Evolutionary conservation across 2,888 invertebrate species (phyloP).

Genomic region (Anoncus sp.): DNA sequence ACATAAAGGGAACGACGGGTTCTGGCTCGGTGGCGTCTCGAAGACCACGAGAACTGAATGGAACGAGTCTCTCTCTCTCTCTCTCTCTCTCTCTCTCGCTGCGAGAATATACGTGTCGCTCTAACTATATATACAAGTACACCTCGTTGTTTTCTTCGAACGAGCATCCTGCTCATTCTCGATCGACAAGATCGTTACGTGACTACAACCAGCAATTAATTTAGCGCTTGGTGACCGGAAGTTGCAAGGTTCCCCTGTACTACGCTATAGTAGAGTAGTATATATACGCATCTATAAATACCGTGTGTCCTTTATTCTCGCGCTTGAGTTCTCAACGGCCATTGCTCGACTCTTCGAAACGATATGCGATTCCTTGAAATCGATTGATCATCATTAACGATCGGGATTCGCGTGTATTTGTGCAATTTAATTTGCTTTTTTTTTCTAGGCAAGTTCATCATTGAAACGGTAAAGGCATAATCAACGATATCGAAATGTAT

Average conservation of each 20-base stretch:
- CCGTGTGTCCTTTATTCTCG: not conserved
- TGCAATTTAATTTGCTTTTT: not conserved
- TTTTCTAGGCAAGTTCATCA: not conserved
- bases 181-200: constrained; percentile 61
- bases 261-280: constrained; percentile 11
- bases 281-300: not conserved
- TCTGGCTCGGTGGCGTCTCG: constrained; percentile 55
- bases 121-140: constrained; percentile 9
- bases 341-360: constrained; percentile 22
- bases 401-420: constrained; percentile 7
- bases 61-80: constrained; percentile 43
- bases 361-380: constrained; percentile 20
- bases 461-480: not conserved
- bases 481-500: too few species aligned
- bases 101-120: constrained; percentile 12
- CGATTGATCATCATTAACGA: constrained; percentile 18
- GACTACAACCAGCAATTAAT: constrained; percentile 55
- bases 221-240: constrained; percentile 55
- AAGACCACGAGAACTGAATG: constrained; percentile 53
- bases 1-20: constrained; percentile 58
- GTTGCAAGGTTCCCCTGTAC: constrained; percentile 27
- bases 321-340: not conserved
- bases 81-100: constrained; percentile 8
- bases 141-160: constrained; percentile 57
- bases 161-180: constrained; percentile 50